A percentile compares a stretch with the other conserved stretches of the same genome.
Evolutionary conservation across 2,797 vertebrate genomes (phyloP).

Genomic region (Catamblyrhynchus diadema): DNA sequence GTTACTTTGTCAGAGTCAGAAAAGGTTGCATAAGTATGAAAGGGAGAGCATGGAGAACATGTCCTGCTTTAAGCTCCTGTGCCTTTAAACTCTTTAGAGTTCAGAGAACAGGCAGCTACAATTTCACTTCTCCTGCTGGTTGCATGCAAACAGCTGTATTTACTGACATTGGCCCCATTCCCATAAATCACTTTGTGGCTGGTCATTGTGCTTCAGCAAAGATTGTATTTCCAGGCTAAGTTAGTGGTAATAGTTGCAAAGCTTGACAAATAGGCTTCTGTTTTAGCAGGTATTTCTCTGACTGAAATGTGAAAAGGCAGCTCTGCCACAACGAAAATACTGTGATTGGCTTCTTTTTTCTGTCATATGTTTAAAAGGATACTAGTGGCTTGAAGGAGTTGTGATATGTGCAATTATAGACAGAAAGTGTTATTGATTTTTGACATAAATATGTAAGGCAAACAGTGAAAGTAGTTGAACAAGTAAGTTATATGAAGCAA

Average conservation of each 20-base stretch:
- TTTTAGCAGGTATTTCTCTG: background rate
- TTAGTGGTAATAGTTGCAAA: background rate
- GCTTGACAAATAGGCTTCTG: background rate
- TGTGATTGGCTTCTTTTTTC: rapidly evolving
- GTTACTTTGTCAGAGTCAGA: background rate
- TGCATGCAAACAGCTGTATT: background rate
- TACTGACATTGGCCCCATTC: background rate
- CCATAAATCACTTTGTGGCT: background rate
- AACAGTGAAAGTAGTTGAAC: background rate
- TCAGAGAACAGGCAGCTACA: background rate
- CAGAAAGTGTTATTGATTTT: background rate
- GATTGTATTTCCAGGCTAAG: background rate
- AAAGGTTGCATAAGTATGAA: background rate
- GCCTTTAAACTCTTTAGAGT: background rate
- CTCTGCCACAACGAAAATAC: background rate
- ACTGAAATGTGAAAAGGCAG: background rate
- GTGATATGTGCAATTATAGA: background rate
- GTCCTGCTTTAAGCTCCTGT: rapidly evolving
- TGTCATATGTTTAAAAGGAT: background rate
- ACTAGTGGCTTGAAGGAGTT: background rate
- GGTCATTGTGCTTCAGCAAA: background rate
- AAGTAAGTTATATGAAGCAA: background rate
- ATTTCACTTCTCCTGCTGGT: background rate
- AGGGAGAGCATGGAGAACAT: background rate
- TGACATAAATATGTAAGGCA: background rate